A percentile compares a stretch with the other conserved stretches of the same genome.
Evolutionary conservation across 2,888 invertebrate species (phyloP).

Genomic region (Habroteleia sp.): DNA sequence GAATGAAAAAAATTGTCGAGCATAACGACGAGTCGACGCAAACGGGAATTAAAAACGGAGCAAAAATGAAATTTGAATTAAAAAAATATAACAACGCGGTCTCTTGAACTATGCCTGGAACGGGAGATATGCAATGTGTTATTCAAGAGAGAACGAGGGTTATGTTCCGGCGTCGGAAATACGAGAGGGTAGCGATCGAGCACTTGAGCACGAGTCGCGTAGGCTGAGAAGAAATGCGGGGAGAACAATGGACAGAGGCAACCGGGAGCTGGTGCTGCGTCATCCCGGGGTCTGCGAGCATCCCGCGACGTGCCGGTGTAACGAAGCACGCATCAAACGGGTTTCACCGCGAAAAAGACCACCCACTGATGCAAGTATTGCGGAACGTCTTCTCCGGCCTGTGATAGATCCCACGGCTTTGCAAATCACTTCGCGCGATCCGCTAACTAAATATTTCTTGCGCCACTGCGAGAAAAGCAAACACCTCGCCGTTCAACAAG

Average conservation of each 20-base stretch:
- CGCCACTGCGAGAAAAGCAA: constrained; percentile 15
- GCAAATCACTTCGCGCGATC: constrained; percentile 35
- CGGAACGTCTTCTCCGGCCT: constrained; percentile 53
- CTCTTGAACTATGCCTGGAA: constrained; percentile 51
- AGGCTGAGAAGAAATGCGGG: constrained; percentile 78
- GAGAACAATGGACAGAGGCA: constrained; percentile 78
- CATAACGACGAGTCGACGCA: too few relatives aligned
- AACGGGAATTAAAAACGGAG: too few relatives aligned
- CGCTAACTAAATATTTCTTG: constrained; percentile 50
- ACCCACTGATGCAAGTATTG: constrained; percentile 66
- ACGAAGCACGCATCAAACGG: constrained; percentile 71
- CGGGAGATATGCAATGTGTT: constrained; percentile 61
- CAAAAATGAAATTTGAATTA: constrained; percentile 25
- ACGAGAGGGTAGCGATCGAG: constrained; percentile 75
- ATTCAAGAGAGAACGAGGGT: constrained; percentile 64
- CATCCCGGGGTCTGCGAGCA: constrained; percentile 75
- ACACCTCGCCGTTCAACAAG: neutral
- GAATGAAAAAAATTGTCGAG: too few relatives aligned
- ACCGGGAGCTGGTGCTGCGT: constrained; percentile 78
- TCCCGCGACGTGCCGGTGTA: constrained; percentile 72
- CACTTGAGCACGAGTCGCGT: constrained; percentile 80
- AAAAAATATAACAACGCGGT: constrained; percentile 49
- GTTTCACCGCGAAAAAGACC: constrained; percentile 66
- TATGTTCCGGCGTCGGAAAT: constrained; percentile 63
- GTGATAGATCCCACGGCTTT: constrained; percentile 51